phyloP scores from a whole-genome alignment of 2,113 vertebrate species.

The Pristiophorus japonicus region DNA sequence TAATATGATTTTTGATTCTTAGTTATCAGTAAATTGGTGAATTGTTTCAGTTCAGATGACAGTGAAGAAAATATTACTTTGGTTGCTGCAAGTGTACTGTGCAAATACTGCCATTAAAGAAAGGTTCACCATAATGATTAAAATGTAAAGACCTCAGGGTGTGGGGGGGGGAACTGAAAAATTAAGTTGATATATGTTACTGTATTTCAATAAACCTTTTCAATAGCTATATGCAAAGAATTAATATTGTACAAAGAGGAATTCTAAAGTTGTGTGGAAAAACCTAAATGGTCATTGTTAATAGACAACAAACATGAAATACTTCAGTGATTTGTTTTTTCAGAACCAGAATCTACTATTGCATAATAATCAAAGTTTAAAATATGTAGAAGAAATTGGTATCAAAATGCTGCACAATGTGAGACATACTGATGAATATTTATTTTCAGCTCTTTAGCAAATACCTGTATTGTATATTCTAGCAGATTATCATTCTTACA shows the following conservation, averaged over 20 bases:
- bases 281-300: background rate
- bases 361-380: background rate
- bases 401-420: background rate
- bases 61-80: background rate
- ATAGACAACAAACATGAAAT: background rate
- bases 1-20: background rate
- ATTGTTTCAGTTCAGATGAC: background rate
- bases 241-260: background rate
- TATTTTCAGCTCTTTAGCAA: background rate
- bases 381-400: background rate
- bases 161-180: background rate
- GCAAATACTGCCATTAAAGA: background rate
- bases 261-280: background rate
- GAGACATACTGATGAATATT: background rate
- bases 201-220: background rate
- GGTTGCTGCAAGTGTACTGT: background rate
- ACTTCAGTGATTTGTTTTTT: background rate
- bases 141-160: background rate
- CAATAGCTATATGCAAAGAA: background rate
- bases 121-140: background rate
- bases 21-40: background rate
- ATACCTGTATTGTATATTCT: background rate
- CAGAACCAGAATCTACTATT: background rate
- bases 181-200: background rate
- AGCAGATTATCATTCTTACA: background rate